phyloP scores from a whole-genome alignment of 1,140 invertebrate genomes.

The Cydia amplana region DNA sequence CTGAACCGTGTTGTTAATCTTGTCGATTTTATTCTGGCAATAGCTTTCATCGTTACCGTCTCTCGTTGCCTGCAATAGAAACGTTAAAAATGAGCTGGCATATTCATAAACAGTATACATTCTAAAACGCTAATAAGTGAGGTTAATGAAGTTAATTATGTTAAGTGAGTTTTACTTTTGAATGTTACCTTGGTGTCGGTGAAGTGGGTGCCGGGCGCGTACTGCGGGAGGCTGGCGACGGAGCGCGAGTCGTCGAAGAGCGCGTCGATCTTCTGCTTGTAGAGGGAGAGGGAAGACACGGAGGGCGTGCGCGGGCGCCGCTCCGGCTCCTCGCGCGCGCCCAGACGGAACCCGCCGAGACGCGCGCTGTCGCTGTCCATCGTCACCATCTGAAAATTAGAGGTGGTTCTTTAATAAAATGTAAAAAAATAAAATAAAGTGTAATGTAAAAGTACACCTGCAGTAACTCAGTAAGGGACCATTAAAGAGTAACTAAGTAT shows the following conservation, averaged over 20 bases:
- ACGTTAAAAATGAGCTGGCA: background rate
- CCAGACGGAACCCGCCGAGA: slow-evolving; percentile 65
- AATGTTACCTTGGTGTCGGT: slow-evolving; percentile 68
- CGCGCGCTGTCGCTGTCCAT: slow-evolving; percentile 62
- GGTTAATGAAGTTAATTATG: slow-evolving; percentile 31
- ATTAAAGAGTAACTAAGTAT: too few species aligned
- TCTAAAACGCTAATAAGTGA: background rate
- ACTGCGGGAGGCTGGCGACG: slow-evolving; percentile 64
- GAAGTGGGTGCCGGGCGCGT: slow-evolving; percentile 56
- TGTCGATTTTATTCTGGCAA: slow-evolving; percentile 65
- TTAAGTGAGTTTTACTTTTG: slow-evolving; percentile 53
- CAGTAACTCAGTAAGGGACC: too few species aligned
- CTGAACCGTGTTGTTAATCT: slow-evolving; percentile 86
- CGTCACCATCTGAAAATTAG: slow-evolving; percentile 68
- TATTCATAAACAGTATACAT: slow-evolving; percentile 9
- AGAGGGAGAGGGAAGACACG: slow-evolving; percentile 83
- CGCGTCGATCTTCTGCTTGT: slow-evolving; percentile 90
- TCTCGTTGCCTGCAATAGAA: slow-evolving; percentile 40
- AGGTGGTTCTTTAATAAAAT: background rate
- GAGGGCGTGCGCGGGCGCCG: slow-evolving; percentile 74
- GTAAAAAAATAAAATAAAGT: too few species aligned
- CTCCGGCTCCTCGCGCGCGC: slow-evolving; percentile 64
- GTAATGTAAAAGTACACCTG: too few species aligned
- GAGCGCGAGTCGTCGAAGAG: slow-evolving; percentile 87
- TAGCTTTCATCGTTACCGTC: slow-evolving; percentile 66